phyloP scores from a whole-genome alignment of 2,797 vertebrate species.

The Glossophaga mutica region DNA sequence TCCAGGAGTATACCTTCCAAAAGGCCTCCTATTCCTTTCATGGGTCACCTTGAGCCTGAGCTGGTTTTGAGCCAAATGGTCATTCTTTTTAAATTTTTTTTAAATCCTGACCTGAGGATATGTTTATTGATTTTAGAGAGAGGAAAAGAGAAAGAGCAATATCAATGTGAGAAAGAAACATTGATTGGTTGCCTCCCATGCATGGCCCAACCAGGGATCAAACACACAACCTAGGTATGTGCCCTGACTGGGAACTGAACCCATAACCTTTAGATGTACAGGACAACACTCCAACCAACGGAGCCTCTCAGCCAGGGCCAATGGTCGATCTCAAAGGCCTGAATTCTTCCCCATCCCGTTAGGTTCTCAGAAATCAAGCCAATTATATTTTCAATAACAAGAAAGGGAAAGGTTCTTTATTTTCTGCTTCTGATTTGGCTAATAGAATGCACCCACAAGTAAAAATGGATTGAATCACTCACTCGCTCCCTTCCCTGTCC shows the following conservation, averaged over 20 bases:
- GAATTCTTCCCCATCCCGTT: not conserved
- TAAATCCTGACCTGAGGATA: not conserved
- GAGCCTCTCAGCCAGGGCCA: not conserved
- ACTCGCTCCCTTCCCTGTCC: too few species aligned
- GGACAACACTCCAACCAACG: not conserved
- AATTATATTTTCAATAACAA: not conserved
- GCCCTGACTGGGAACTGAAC: not conserved
- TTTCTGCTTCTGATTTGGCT: not conserved
- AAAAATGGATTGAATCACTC: not conserved
- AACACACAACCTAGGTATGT: not conserved
- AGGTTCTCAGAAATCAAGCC: not conserved
- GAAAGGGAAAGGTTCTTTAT: not conserved
- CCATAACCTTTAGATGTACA: not conserved
- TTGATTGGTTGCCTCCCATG: not conserved
- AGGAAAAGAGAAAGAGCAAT: not conserved
- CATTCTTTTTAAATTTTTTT: not conserved
- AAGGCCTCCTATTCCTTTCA: not conserved
- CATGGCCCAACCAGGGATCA: not conserved
- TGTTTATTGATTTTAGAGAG: not conserved
- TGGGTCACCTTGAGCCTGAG: not conserved
- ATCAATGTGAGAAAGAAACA: not conserved
- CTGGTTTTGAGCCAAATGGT: not conserved
- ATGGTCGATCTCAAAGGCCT: not conserved
- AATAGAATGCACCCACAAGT: not conserved
- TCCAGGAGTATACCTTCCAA: not conserved